Evolutionary conservation across 2,888 invertebrate species (phyloP).

Genomic region (Bombylius discolor): DNA sequence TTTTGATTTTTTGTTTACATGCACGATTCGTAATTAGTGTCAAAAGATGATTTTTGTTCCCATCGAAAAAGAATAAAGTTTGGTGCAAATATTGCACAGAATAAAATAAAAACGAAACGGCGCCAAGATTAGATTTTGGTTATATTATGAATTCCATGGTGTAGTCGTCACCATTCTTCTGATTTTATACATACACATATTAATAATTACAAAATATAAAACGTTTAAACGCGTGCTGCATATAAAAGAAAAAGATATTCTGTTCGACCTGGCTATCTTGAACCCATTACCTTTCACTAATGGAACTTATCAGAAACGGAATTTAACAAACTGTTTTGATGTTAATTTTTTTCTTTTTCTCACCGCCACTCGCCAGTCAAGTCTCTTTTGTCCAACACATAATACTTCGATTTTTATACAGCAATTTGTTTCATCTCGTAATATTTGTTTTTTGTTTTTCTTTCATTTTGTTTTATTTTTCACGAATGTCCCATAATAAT

Average conservation of each 20-base stretch:
- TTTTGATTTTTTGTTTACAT: no score
- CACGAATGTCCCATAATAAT: not conserved
- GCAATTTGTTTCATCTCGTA: not conserved
- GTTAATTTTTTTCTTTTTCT: not conserved
- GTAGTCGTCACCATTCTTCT: not conserved
- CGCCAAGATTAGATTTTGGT: not conserved
- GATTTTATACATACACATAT: not conserved
- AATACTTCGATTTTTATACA: not conserved
- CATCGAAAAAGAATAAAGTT: not conserved
- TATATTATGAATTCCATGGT: not conserved
- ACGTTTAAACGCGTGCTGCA: not conserved
- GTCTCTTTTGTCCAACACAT: not conserved
- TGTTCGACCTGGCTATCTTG: conserved; percentile 17
- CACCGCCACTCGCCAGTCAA: not conserved
- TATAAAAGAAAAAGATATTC: not conserved
- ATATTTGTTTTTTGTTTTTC: not conserved
- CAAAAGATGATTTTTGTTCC: not conserved
- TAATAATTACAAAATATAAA: not conserved
- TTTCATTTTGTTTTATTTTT: no score
- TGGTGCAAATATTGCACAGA: not conserved
- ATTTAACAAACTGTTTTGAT: conserved; percentile 18
- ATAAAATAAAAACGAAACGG: not conserved
- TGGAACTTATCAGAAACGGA: conserved; percentile 35
- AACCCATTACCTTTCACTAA: conserved; percentile 35
- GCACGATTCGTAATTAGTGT: not conserved